Conservation (phyloP, 2,797 vertebrate species). For the Monodelphis domestica region DNA sequence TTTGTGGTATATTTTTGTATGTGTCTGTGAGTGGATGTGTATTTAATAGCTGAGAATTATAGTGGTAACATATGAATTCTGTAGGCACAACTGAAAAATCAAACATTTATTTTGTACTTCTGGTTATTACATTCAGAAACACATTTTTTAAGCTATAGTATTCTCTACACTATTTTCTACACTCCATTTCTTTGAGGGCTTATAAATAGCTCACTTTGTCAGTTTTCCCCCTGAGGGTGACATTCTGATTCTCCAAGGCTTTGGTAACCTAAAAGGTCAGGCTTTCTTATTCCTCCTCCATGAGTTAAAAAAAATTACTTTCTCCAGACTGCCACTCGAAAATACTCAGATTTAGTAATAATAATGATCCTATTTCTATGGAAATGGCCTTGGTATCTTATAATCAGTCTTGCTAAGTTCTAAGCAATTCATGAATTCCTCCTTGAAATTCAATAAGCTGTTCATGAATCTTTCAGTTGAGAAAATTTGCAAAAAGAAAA, state of each 20-base stretch:
- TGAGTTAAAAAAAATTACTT: slow-evolving; percentile 59
- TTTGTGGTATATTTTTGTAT: background rate
- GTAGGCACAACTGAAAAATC: slow-evolving; percentile 32
- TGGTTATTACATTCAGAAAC: slow-evolving; percentile 12
- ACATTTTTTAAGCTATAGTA: slow-evolving; percentile 52
- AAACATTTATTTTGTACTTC: slow-evolving; percentile 50
- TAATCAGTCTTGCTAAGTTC: slow-evolving; percentile 78
- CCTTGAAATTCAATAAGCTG: slow-evolving; percentile 80
- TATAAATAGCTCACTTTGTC: background rate
- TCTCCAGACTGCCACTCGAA: slow-evolving; percentile 67
- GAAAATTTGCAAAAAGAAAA: slow-evolving; percentile 64
- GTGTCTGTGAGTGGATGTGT: background rate
- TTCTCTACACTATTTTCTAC: slow-evolving; percentile 33
- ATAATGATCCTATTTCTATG: slow-evolving; percentile 82
- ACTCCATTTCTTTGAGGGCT: slow-evolving; percentile 15
- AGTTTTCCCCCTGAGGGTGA: slow-evolving; percentile 27
- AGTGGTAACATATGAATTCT: slow-evolving; percentile 10
- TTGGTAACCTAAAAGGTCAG: slow-evolving; percentile 47
- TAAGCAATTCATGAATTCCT: slow-evolving; percentile 82
- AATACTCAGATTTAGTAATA: slow-evolving; percentile 58
- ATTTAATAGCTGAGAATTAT: slow-evolving; percentile 11
- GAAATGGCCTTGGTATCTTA: slow-evolving; percentile 82
- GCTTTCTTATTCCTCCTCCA: slow-evolving; percentile 18
- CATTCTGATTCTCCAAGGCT: slow-evolving; percentile 54
- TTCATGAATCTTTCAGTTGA: slow-evolving; percentile 73